Base-by-base conservation (phyloP, 2,888 invertebrate species). In the Ariolimax columbianus region DNA sequence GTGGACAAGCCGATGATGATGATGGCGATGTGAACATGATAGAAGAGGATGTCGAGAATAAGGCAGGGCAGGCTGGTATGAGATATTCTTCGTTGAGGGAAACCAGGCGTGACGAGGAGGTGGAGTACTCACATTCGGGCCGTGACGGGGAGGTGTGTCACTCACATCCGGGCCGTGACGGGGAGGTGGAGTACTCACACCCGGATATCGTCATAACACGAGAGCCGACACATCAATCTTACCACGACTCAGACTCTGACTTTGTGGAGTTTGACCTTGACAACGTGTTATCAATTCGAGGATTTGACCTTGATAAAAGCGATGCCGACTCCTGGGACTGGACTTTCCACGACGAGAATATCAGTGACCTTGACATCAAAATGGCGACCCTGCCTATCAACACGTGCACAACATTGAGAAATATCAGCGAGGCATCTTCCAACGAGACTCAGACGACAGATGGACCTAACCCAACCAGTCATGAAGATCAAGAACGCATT, bases 291-390 rank as follows among this genome's bases (percentile, higher is more conserved):
- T 7, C 33, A 30, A 33, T 72, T 3, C 83, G 43, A 1, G 82
- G 70, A 17, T 6, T 63, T 23, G 66, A 77, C 47, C 77, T 66
- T 6, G 66, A 66, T 38, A 38, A 55, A 30, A 66, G 77, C 30
- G 77, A 77, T 33, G 83, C 75, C 2, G 83, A 83, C 43, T 83
- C 83, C 2, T 83, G 75, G 66, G 83, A 83, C 47, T 83, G 83
- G 83, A 83, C 83, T 33, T 83, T 83, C 26, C 83, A 19, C 30
- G 68, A 83, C 19, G 66, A 66, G 17, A 83, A 77, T 17, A 47
- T 83, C 19, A 83, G 68, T 43, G 83, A 83, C 38, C 77, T 83
- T n/a, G 83, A 83, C 47, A 70, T 83, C 36, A 77, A 38, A 59
- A 33, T 3, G 36, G 51, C 51, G 7, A 59, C 59, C 26, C 11